Evolutionary conservation across 2,113 vertebrate species (phyloP).

Genomic region (Thymallus thymallus): DNA sequence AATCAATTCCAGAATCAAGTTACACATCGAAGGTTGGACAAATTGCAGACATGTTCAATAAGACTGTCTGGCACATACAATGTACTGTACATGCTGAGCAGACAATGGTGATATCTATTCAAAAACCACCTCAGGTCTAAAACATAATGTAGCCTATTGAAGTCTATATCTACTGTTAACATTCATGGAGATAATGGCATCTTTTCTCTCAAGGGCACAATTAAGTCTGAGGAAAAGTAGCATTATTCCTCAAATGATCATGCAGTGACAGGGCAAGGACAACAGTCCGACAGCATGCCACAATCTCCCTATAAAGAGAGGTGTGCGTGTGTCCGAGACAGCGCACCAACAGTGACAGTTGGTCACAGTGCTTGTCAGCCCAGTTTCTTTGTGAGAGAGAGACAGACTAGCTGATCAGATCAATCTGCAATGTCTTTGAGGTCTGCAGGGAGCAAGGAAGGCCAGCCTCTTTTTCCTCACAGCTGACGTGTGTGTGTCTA

Average conservation of each 20-base stretch:
- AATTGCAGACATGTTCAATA: no score
- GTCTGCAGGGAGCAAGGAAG: background rate
- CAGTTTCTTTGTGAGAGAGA: background rate
- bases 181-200: no score
- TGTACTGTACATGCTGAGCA: no score
- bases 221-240: background rate
- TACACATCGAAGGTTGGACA: no score
- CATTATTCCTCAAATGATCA: background rate
- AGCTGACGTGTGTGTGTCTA: slow-evolving; percentile 37
- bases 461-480: slow-evolving; percentile 34
- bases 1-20: no score
- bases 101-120: background rate
- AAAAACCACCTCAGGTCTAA: background rate
- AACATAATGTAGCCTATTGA: no score
- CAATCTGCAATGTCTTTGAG: background rate
- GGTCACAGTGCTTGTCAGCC: background rate
- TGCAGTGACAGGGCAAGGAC: background rate
- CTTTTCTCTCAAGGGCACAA: background rate
- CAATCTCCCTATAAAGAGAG: background rate
- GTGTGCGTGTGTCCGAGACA: background rate
- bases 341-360: background rate
- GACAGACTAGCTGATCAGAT: background rate
- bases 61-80: no score
- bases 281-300: background rate
- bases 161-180: no score